A percentile compares a stretch with the other conserved stretches of the same genome.
Evolutionary conservation across 1,140 invertebrate genomes (phyloP).

Genomic region (Achatina immaculata): DNA sequence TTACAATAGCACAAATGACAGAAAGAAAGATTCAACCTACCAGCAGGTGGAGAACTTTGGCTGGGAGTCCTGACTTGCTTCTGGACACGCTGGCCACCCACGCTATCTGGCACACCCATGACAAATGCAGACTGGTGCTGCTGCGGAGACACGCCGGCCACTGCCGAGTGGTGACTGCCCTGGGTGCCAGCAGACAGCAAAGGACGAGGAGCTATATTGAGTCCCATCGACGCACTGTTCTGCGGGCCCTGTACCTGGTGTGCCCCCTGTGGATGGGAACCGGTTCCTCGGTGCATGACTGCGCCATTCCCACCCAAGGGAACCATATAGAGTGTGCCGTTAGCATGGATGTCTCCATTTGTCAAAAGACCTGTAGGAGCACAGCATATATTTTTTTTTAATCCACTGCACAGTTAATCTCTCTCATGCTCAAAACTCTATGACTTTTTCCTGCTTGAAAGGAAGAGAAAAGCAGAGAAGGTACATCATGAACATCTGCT

Average conservation of each 20-base stretch:
- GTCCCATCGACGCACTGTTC: neutral
- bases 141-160: neutral
- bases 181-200: neutral
- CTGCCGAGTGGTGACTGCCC: neutral
- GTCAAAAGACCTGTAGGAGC: conserved; percentile 35
- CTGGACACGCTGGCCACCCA: neutral
- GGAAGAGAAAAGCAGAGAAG: too few relatives aligned
- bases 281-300: neutral
- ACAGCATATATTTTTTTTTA: too few relatives aligned
- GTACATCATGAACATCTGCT: too few relatives aligned
- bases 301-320: neutral
- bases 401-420: too few relatives aligned
- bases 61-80: conserved; percentile 12
- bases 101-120: neutral
- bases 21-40: neutral
- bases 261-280: neutral
- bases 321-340: conserved; percentile 7
- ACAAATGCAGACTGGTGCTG: neutral
- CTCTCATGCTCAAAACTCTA: too few relatives aligned
- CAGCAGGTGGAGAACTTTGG: neutral
- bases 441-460: too few relatives aligned
- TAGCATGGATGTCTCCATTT: conserved; percentile 27
- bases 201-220: neutral
- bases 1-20: too few relatives aligned
- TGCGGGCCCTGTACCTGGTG: conserved; percentile 6